Evolutionary conservation across 2,888 invertebrate genomes (phyloP), one percentile per base, ranked within the genome.

Genomic region (Drosophila quinaria): DNA sequence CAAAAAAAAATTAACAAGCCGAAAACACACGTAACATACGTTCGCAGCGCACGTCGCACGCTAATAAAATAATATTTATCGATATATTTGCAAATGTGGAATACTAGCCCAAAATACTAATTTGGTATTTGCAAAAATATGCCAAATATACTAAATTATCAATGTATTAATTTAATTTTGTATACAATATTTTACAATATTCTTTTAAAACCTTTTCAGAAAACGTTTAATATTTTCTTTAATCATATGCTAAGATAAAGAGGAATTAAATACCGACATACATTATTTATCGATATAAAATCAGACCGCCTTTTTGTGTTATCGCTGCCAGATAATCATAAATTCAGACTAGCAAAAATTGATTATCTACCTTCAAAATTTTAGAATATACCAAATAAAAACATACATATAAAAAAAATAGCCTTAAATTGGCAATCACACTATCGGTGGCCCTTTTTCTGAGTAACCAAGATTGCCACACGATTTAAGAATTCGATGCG

Each of bases 11-110:
- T 78, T 70, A 67, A 74, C 69, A 85, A 78, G 88, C 83, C 88
- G 86, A 84, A 87, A 84, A 83, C 85, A 84, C 87, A 84, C 84
- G 88, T 87, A 87, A 87, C 82, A 85, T 87, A 79, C 78, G 78
- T 75, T 75, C 72, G 71, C 60, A 75, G 72, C 71, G 76, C 61
- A 68, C 75, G 78, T 75, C 78, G 74, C 74, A 78, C 79, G 76
- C 78, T 78, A 70, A 77, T 70, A 74, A 77, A 78, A 39, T 74
- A 33, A 55, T 9, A 15, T 11, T 39, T 76, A 76, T 78, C 78
- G 76, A 78, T 76, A 78, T 15, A 37, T 55, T 46, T 19, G 42
- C 61, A 58, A 31, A 41, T 46, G 17, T 70, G 50, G 17, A n/a
- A 19, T 49, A 49, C 13, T 13, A 17, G 10, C 17, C 10, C 3